These are phyloP conservation scores for Acrocyrtus sp. DNA, from an alignment of 2,888 invertebrate genomes.

Conservation along the genomic window DNA sequence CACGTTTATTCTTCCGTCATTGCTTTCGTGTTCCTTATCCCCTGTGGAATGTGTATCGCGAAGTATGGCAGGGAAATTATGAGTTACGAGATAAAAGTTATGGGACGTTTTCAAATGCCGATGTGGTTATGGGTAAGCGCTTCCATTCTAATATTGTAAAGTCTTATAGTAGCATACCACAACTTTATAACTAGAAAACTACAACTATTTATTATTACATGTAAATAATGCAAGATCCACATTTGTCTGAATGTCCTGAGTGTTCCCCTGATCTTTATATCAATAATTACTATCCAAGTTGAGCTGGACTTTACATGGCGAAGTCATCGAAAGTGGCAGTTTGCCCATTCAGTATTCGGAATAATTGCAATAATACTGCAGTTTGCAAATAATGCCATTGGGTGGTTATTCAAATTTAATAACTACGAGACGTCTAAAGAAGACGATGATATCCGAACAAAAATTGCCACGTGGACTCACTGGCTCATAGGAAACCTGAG, in stretches of 20 bases:
- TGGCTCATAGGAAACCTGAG: conserved; percentile 14
- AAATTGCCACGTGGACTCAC: background rate
- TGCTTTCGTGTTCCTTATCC: conserved; percentile 10
- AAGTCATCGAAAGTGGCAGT: background rate
- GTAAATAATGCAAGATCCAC: conserved; percentile 4
- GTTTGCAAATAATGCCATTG: background rate
- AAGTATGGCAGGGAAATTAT: conserved; percentile 18
- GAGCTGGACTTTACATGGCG: conserved; percentile 24
- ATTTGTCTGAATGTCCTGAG: background rate
- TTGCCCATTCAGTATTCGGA: conserved; percentile 9
- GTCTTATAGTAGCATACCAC: background rate
- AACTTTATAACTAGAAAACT: background rate
- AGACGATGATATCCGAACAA: background rate
- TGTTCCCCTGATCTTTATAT: background rate
- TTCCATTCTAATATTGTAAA: no score
- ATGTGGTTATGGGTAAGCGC: conserved; percentile 20
- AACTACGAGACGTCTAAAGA: background rate
- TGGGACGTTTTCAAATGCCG: background rate
- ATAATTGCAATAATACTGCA: background rate
- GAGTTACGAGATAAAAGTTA: background rate
- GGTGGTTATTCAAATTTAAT: background rate
- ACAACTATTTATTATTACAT: background rate
- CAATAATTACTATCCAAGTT: conserved; percentile 8
- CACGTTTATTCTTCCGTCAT: conserved; percentile 15
- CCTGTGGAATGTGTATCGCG: conserved; percentile 10